phyloP scores from a whole-genome alignment of 1,140 invertebrate species.

The Himalopsyche phryganea region DNA sequence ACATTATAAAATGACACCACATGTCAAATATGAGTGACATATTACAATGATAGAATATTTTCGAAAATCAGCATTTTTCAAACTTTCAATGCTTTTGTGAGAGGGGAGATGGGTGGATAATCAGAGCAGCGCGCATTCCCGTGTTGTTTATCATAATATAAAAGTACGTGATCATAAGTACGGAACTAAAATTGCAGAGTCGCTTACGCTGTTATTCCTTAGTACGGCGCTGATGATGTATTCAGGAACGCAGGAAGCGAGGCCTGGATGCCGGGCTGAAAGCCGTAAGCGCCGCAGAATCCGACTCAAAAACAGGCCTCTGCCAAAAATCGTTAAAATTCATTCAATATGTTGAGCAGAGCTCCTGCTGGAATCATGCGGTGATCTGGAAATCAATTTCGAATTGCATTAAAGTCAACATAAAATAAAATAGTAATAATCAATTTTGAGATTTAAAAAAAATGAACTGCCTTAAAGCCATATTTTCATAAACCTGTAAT shows the following conservation, averaged over 20 bases:
- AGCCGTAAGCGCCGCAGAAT: constrained; percentile 16
- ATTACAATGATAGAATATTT: too few relatives aligned
- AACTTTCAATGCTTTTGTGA: too few relatives aligned
- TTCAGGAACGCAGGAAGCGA: background rate
- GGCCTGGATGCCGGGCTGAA: background rate
- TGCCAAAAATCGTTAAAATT: constrained; percentile 27
- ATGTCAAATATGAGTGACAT: too few relatives aligned
- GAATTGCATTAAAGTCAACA: too few relatives aligned
- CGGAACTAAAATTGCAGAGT: constrained; percentile 9
- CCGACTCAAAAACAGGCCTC: constrained; percentile 14
- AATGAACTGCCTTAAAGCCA: too few relatives aligned
- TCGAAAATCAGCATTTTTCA: too few relatives aligned
- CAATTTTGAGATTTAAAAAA: too few relatives aligned
- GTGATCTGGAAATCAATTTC: background rate
- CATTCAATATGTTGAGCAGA: constrained; percentile 24
- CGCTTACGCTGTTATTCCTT: constrained; percentile 4
- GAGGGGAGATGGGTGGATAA: background rate
- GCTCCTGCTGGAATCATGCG: constrained; percentile 5
- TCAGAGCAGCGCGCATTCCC: constrained; percentile 4
- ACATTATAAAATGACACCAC: too few relatives aligned
- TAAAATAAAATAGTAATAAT: too few relatives aligned
- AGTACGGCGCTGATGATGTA: background rate
- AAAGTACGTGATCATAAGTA: constrained; percentile 18
- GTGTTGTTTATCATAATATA: constrained; percentile 24
- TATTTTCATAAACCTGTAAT: too few relatives aligned